Evolutionary conservation across 2,113 vertebrate species (phyloP), one percentile per base, ranked within the genome.

Genomic region (Paratilapia polleni): DNA sequence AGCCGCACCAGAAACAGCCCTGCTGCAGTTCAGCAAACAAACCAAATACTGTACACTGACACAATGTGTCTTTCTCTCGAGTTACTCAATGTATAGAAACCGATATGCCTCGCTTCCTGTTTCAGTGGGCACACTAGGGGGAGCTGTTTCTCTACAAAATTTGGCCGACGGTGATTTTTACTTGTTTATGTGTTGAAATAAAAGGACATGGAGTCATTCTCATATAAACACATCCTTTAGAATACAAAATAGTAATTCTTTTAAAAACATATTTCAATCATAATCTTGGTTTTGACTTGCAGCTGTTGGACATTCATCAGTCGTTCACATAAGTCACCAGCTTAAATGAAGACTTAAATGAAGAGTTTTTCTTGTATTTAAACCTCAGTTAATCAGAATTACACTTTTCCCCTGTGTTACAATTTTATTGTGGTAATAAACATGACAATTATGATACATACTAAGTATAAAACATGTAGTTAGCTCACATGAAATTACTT

Each of bases 71-170:
- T 28, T 28, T 70, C 22, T 3, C 24, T 70, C 14, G 2, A 12
- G 41, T 6, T 12, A 19, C 47, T 49, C 24, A 2, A 26, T 2
- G 3, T 19, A 0, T 1, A 47, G 41, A 17, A 68, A 28, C 22
- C 2, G 64, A 10, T 8, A 47, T 12, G 28, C 49, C 17, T 34
- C 58, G 54, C 28, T 22, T 82, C 80, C 58, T 54, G 43, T 54
- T 59, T 19, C 12, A 8, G 17, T 19, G 3, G 0, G 15, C 19
- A 1, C 82, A 52, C 20, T 49, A 68, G 73, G 34, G 5, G 81
- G 83, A 62, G 85, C 80, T 54, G 62, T 82, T 79, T 70, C 59
- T n/a, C 26, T 2, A 2, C 31, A 64, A 74, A 31, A 8, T 14
- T 9, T n/a, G 11, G 6, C 47, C 14, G 28, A 22, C 54, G 8